A percentile compares a stretch with the other conserved stretches of the same genome.
These are phyloP conservation scores for Drosophila suboccidentalis DNA, from an alignment of 2,888 invertebrate species.

Conservation along the genomic window DNA sequence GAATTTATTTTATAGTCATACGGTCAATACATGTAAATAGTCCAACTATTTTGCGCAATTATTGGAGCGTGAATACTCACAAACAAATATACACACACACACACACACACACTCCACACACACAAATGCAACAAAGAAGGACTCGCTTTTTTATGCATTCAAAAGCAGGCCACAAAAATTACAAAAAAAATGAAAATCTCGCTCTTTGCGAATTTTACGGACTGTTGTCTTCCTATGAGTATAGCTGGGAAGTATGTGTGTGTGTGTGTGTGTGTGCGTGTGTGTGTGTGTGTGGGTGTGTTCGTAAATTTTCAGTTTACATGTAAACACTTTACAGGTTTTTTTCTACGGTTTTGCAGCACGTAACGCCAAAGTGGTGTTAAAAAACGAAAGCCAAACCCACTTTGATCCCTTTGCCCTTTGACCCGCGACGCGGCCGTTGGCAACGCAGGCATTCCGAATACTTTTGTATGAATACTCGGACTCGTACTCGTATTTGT, in stretches of 20 bases:
- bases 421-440: neutral
- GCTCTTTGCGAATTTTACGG: constrained; percentile 30
- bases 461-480: neutral
- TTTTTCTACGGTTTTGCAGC: constrained; percentile 42
- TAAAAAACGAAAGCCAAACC: constrained; percentile 45
- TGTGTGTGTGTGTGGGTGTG: constrained; percentile 19
- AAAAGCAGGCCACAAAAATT: constrained; percentile 63
- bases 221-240: constrained; percentile 34
- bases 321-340: constrained; percentile 65
- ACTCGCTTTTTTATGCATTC: constrained; percentile 50
- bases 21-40: constrained; percentile 59
- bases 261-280: neutral
- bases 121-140: constrained; percentile 27
- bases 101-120: constrained; percentile 18
- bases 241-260: neutral
- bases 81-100: constrained; percentile 20
- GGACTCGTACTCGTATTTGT: constrained; percentile 39
- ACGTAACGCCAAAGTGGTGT: constrained; percentile 59
- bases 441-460: neutral
- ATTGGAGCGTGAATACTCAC: constrained; percentile 64
- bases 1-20: constrained; percentile 51
- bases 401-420: constrained; percentile 14
- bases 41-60: constrained; percentile 60
- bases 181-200: constrained; percentile 31
- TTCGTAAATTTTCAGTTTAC: constrained; percentile 55